These are phyloP conservation scores for Polyploca ridens DNA, from an alignment of 2,888 invertebrate genomes.

Conservation along the genomic window DNA sequence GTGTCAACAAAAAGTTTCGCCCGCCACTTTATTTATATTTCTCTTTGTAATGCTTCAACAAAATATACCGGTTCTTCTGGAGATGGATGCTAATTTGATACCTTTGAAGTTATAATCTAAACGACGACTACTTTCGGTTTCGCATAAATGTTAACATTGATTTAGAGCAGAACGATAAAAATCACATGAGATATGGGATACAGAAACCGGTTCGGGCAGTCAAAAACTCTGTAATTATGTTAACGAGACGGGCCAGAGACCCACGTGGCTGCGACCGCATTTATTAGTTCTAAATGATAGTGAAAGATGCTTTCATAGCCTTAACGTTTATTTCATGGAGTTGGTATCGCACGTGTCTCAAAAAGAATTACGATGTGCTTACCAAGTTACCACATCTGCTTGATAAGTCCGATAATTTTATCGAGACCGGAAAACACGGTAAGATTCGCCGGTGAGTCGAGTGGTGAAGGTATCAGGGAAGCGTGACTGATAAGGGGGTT, in stretches of 20 bases:
- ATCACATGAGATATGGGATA: conserved; percentile 52
- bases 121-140: conserved; percentile 84
- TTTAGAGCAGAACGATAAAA: conserved; percentile 65
- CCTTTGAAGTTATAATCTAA: conserved; percentile 51
- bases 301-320: conserved; percentile 58
- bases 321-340: conserved; percentile 38
- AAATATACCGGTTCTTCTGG: conserved; percentile 26
- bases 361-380: conserved; percentile 31
- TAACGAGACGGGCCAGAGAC: conserved; percentile 60
- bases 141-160: conserved; percentile 67
- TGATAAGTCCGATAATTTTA: conserved; percentile 55
- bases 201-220: conserved; percentile 67
- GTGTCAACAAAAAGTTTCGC: conserved; percentile 60
- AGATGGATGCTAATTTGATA: conserved; percentile 54
- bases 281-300: conserved; percentile 60
- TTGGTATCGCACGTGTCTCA: conserved; percentile 50
- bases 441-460: conserved; percentile 65
- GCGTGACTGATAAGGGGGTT: conserved; percentile 79
- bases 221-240: conserved; percentile 75
- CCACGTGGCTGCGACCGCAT: conserved; percentile 56
- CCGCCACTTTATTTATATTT: conserved; percentile 22
- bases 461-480: conserved; percentile 61
- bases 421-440: conserved; percentile 76
- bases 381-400: conserved; percentile 52
- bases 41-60: not conserved